Percentiles rank a stretch among this genome's conserved stretches.
Conservation (phyloP, 2,113 vertebrate genomes). For the Eclectus roratus region DNA sequence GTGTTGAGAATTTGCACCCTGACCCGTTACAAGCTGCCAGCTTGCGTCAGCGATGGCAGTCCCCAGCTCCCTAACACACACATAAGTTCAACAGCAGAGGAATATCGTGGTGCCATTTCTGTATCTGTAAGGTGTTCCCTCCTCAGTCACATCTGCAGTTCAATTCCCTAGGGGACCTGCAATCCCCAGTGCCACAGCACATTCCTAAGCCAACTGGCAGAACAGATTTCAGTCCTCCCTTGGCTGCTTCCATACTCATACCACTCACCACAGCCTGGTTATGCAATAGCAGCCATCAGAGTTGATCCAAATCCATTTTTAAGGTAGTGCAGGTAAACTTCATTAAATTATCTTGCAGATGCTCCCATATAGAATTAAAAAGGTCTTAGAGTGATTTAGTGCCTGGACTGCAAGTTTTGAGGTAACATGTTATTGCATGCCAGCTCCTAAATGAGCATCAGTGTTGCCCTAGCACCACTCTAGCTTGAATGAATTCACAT, state of each 20-base stretch:
- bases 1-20: neutral
- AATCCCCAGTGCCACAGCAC: neutral
- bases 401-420: neutral
- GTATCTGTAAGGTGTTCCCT: neutral
- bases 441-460: neutral
- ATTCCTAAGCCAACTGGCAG: neutral
- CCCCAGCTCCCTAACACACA: neutral
- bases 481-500: neutral
- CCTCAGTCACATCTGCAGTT: neutral
- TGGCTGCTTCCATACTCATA: neutral
- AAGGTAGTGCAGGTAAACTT: neutral
- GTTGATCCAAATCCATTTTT: neutral
- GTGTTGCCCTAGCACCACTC: neutral
- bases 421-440: neutral
- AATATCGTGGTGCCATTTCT: neutral
- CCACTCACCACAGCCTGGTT: fast-evolving
- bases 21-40: neutral
- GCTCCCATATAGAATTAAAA: neutral
- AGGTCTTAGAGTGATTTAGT: neutral
- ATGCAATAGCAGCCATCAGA: neutral
- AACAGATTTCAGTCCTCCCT: neutral
- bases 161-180: neutral
- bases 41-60: neutral
- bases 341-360: neutral
- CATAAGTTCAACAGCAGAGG: neutral